Conservation (phyloP, 2,113 vertebrate genomes). For the Protomyctophum bolini region DNA sequence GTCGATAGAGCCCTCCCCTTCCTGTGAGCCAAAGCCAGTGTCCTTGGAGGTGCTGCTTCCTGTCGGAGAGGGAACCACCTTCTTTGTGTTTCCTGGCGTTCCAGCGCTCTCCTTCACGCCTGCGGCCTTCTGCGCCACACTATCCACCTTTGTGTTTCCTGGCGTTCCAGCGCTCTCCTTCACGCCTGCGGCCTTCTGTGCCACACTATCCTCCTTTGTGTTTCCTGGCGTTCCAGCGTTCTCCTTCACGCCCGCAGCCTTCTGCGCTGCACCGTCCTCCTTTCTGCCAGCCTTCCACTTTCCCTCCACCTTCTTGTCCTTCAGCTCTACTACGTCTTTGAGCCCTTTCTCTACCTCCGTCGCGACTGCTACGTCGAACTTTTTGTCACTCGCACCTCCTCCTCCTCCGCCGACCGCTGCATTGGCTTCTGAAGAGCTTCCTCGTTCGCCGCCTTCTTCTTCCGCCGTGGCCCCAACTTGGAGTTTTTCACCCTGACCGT, state of each 20-base stretch:
- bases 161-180: conserved; percentile 15
- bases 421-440: background rate
- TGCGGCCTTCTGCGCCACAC: too few species aligned
- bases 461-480: background rate
- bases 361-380: conserved; percentile 1
- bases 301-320: conserved; percentile 31
- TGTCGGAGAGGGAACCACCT: conserved; percentile 61
- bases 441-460: background rate
- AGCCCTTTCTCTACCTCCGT: conserved; percentile 22
- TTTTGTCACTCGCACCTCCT: conserved; percentile 1
- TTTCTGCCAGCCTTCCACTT: conserved; percentile 28
- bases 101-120: conserved; percentile 11
- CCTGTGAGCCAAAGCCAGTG: conserved; percentile 76
- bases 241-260: conserved; percentile 6
- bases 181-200: too few species aligned
- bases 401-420: background rate
- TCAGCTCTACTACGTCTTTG: conserved; percentile 48
- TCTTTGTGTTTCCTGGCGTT: conserved; percentile 26
- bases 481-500: background rate
- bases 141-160: conserved; percentile 21
- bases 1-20: conserved; percentile 45
- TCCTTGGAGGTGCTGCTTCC: conserved; percentile 75
- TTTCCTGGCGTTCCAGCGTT: conserved; percentile 12
- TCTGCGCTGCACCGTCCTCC: conserved; percentile 22
- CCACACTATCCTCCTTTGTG: too few species aligned